Base-by-base conservation (phyloP, 2,797 vertebrate genomes). In the Sebastiscus albofasciatus region DNA sequence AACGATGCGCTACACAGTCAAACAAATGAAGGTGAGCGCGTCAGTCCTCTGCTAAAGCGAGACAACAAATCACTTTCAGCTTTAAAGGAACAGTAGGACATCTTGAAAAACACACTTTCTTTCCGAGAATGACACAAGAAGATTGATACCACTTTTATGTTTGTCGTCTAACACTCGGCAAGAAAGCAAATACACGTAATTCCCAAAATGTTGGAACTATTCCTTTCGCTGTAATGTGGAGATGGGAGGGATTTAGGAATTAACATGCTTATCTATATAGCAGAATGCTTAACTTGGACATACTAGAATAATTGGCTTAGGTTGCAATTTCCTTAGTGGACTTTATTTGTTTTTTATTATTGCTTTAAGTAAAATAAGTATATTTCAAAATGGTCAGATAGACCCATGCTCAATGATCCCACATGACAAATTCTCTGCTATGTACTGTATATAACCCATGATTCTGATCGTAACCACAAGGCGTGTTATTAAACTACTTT, bases 1-100 rank as follows among this genome's bases (percentile, higher is more conserved):
- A 80, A 99, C 97, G 0, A 96, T 99, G 96, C 94, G 97, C 88
- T 99, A 99, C 94, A 98, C 98, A 0, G 94, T 99, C 86, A 99
- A 99, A 89, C 98, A 99, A 90, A 98, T 97, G 97, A 99, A 99
- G 97, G 99, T 97, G 77, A 94, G 83, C 13, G 2, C 4, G 0
- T 16, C 2, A 3, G 4, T 34, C 20, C 16, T 39, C n/a, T 60
- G 68, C 1, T 34, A 3, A 27, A 27, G 2, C 27, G 49, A 18
- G 8, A 70, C 14, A 26, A 34, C 2, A 4, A 67, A n/a, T 29
- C 4, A 29, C 24, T 31, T n/a, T 34, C 10, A 29, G 26, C n/a
- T 62, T 33, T 55, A 20, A 52, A 73, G 5, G 14, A 55, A 54
- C 1, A 5, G 22, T 3, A 22, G 4, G 18, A 60, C 24, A 39